Evolutionary conservation across 2,113 vertebrate species (phyloP), one percentile per base, ranked within the genome.

Genomic region (Bolborhynchus lineola): DNA sequence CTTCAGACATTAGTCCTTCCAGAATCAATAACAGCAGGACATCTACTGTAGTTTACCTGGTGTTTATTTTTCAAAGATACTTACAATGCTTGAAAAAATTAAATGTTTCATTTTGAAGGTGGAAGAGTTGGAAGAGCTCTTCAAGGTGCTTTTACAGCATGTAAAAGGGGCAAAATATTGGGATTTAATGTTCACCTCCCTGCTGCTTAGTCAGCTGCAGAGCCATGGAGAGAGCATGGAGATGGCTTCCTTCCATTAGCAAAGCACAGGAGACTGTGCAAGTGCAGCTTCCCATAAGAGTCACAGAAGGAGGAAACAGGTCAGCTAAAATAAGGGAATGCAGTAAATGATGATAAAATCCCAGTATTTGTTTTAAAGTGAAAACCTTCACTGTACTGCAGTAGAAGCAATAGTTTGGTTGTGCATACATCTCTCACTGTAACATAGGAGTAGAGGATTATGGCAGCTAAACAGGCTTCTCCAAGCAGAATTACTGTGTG

Each of bases 51-150:
- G 49, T n/a, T 91, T 52, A 33, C 78, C 35, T 15, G 29, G 77
- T 88, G 75, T 96, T 97, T 96, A 84, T 92, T 97, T 97, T 97
- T 96, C 57, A 87, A 97, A 84, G 82, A 81, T 55, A 39, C 49
- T 80, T 84, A 35, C 52, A 81, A 80, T 52, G 17, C 78, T 93
- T 86, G 76, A 52, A 75, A 79, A 92, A 87, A 60, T 77, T 46
- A 89, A 96, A 81, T 29, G 33, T 92, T 81, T 86, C 16, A 37
- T 95, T 95, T 80, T 37, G 18, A 42, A 86, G 6, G 46, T 75
- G 84, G 33, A 46, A 88, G 69, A 81, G 39, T 47, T 77, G 29
- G 70, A 60, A 84, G 74, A 69, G 23, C 55, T 60, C 68, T 64
- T 69, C 24, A 49, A 47, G 47, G 42, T 33, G 20, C 9, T 77